Conservation (phyloP, 1,140 invertebrate genomes). For the Zaprionus davidi region DNA sequence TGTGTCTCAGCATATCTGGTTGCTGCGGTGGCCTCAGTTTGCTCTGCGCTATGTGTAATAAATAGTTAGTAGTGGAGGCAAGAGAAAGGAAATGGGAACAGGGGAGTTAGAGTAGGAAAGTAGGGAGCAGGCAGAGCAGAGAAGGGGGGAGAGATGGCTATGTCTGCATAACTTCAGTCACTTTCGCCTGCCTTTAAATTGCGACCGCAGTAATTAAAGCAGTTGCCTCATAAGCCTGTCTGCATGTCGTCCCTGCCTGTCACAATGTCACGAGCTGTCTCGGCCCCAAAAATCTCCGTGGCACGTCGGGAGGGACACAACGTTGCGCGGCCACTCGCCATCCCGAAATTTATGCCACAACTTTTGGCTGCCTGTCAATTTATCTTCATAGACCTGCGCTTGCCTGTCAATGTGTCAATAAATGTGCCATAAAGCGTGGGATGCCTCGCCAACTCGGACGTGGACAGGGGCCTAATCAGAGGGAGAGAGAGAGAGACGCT, state of each 20-base stretch:
- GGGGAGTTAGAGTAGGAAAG: not conserved
- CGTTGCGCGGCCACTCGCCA: conserved; percentile 12
- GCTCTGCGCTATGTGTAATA: conserved; percentile 4
- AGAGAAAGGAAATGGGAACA: not conserved
- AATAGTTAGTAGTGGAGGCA: not conserved
- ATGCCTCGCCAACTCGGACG: not conserved
- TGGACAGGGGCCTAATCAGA: conserved; percentile 37
- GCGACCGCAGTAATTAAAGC: conserved; percentile 20
- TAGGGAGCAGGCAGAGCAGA: not conserved
- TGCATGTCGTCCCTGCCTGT: not conserved
- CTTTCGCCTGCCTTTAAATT: conserved; percentile 28
- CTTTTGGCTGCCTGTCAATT: conserved; percentile 63
- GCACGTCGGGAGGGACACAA: conserved; percentile 2
- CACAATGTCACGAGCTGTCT: conserved; percentile 20
- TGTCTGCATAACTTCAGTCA: conserved; percentile 16
- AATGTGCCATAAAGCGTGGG: conserved; percentile 62
- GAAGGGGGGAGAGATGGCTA: too few species aligned
- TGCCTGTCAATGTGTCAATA: conserved; percentile 80
- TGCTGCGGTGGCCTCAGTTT: conserved; percentile 57
- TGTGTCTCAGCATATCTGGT: conserved; percentile 43
- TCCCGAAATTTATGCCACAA: conserved; percentile 58
- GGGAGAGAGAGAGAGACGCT: not conserved
- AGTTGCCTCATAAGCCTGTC: conserved; percentile 2
- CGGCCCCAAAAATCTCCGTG: conserved; percentile 56
- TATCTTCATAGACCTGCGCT: conserved; percentile 72